Evolutionary conservation across 2,113 vertebrate genomes (phyloP).

Genomic region (Malurus alboscapulatus): DNA sequence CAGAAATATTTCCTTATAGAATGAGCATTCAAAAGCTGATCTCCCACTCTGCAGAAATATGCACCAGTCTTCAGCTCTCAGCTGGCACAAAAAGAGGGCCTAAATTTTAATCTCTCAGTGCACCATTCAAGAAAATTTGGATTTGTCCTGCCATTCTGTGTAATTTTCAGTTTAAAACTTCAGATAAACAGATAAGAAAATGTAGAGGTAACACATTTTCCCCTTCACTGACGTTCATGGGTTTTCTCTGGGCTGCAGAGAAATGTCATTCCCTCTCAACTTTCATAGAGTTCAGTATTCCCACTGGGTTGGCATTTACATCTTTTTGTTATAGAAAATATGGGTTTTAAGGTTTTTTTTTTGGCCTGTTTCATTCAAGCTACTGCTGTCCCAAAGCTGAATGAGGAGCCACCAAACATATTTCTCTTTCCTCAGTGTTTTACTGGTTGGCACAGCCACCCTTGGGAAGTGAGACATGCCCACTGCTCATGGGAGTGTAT

Average conservation of each 20-base stretch:
- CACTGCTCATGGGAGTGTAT: fast-evolving
- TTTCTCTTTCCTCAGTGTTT: not conserved
- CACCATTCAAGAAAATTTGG: not conserved
- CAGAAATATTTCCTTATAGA: not conserved
- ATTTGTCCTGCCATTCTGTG: not conserved
- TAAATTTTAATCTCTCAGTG: not conserved
- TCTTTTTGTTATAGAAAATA: not conserved
- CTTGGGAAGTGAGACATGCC: not conserved
- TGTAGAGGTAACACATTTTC: not conserved
- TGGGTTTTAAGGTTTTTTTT: not conserved
- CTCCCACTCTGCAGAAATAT: not conserved
- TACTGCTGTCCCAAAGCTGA: not conserved
- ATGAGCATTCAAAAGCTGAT: not conserved
- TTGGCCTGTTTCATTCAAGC: not conserved
- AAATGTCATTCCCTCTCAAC: not conserved
- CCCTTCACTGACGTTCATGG: not conserved
- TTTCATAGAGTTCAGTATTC: not conserved
- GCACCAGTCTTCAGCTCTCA: not conserved
- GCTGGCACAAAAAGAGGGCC: not conserved
- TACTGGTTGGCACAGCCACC: not conserved
- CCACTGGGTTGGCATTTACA: not conserved
- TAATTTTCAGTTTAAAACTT: not conserved
- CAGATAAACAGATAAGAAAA: not conserved
- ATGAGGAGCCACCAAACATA: not conserved
- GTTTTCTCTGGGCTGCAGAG: not conserved